Evolutionary conservation across 2,888 invertebrate species (phyloP).

Genomic region (Meiosimyza decipiens): DNA sequence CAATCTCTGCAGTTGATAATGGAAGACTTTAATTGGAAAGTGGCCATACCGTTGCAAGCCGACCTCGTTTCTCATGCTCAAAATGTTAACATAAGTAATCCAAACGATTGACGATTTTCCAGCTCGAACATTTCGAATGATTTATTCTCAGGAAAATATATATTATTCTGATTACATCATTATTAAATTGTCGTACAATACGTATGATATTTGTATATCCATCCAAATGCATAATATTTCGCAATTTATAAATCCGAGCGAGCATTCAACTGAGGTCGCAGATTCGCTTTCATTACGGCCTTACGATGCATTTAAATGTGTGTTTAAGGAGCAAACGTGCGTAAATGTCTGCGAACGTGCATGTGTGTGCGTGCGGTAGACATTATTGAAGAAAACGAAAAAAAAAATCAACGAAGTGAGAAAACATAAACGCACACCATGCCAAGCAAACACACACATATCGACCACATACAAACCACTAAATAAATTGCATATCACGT

Average conservation of each 20-base stretch:
- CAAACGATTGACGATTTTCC: no score
- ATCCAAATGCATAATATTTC: not conserved
- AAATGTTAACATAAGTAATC: no score
- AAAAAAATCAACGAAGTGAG: conserved; percentile 20
- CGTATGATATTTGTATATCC: not conserved
- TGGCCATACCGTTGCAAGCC: not conserved
- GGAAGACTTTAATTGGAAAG: not conserved
- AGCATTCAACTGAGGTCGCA: conserved; percentile 2
- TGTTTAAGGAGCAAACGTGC: conserved; percentile 49
- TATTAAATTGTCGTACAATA: not conserved
- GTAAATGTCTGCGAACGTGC: conserved; percentile 29
- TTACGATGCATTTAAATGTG: conserved; percentile 42
- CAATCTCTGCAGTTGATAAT: no score
- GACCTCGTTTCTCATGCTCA: not conserved
- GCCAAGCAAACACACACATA: conserved; percentile 36
- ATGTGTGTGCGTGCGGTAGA: conserved; percentile 21
- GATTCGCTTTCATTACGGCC: conserved; percentile 22
- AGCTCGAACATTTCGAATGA: no score
- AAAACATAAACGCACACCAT: conserved; percentile 10
- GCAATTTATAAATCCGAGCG: not conserved
- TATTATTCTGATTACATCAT: no score
- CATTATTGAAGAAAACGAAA: no score
- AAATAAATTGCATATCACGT: conserved; percentile 20
- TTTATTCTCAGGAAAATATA: no score
- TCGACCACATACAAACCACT: conserved; percentile 27